phyloP scores from a whole-genome alignment of 2,113 vertebrate species.

The Leptobrachium ailaonicum region DNA sequence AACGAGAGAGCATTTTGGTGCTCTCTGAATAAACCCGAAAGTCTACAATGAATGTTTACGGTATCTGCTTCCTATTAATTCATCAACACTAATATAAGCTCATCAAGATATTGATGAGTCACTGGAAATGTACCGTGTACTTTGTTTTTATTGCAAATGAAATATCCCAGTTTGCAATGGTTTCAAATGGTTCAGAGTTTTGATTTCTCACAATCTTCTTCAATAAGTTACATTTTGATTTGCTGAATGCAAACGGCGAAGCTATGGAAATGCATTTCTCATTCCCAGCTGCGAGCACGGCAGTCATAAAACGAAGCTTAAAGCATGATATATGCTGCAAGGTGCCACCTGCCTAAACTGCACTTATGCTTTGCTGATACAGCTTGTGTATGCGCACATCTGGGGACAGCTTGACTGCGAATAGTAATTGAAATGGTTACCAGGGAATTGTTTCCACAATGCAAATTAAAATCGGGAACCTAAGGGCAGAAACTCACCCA shows the following conservation, averaged over 20 bases:
- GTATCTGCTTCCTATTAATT: too few species aligned
- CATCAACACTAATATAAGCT: too few species aligned
- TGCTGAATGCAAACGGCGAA: constrained; percentile 1
- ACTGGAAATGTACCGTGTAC: too few species aligned
- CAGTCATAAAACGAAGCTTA: background rate
- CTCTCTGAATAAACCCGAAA: too few species aligned
- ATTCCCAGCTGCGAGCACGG: background rate
- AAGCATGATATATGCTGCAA: constrained; percentile 6
- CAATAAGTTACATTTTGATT: background rate
- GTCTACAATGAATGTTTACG: too few species aligned
- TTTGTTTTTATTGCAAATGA: too few species aligned
- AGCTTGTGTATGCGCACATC: constrained; percentile 14
- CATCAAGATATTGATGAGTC: too few species aligned
- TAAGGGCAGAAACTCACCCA: background rate
- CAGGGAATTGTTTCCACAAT: constrained; percentile 15
- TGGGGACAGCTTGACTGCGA: background rate
- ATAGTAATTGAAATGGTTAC: constrained; percentile 16
- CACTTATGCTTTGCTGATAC: background rate
- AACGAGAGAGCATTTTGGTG: too few species aligned
- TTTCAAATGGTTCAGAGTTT: too few species aligned
- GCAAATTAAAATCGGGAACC: constrained; percentile 17
- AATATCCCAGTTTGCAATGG: too few species aligned
- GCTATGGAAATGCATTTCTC: background rate
- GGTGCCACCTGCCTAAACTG: background rate
- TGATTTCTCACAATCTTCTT: background rate